phyloP scores from a whole-genome alignment of 2,888 invertebrate genomes.

The Spodoptera exigua region DNA sequence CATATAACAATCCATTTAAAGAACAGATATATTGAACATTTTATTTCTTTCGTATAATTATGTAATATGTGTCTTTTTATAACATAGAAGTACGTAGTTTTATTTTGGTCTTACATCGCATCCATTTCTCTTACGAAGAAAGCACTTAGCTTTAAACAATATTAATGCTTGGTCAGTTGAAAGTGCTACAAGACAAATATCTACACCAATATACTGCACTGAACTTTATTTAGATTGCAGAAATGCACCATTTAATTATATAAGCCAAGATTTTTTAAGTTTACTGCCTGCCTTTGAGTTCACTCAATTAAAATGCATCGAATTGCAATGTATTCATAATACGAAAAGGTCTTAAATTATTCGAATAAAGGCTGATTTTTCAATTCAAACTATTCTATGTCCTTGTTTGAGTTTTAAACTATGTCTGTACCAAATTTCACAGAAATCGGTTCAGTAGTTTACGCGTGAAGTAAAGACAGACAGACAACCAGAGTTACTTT shows the following conservation, averaged over 20 bases:
- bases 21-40: background rate
- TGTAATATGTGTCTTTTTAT: background rate
- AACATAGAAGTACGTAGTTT: background rate
- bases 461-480: no score
- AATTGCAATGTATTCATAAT: no score
- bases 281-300: no score
- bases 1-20: background rate
- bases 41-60: background rate
- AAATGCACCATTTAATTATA: constrained; percentile 23
- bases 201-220: constrained; percentile 14
- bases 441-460: no score
- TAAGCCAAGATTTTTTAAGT: no score
- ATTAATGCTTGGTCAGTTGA: constrained; percentile 44
- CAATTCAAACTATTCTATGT: no score
- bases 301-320: no score
- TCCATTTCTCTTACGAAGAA: constrained; percentile 14
- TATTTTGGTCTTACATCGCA: constrained; percentile 8
- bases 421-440: no score
- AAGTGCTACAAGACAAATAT: constrained; percentile 31
- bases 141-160: constrained; percentile 48
- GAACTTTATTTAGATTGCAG: constrained; percentile 23
- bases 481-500: no score
- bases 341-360: no score
- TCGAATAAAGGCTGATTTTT: no score
- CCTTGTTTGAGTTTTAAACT: no score